Evolutionary conservation across 2,888 invertebrate species (phyloP).

Genomic region (Panopea generosa): DNA sequence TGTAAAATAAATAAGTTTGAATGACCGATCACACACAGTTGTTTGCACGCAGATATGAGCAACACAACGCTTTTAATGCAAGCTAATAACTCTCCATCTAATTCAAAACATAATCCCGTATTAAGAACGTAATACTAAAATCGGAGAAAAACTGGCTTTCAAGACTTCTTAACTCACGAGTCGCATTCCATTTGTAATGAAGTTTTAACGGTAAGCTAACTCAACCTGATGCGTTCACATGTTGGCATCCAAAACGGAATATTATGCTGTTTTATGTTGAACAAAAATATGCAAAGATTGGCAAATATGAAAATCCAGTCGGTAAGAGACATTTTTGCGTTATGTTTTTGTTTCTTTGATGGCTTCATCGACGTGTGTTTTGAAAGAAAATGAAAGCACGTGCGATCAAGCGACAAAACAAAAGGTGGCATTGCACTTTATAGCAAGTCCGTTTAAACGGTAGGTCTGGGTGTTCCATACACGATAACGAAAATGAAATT

Average conservation of each 20-base stretch:
- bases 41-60: no score
- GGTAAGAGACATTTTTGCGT: slow-evolving; percentile 56
- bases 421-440: neutral
- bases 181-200: slow-evolving; percentile 55
- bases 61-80: no score
- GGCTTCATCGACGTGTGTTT: slow-evolving; percentile 60
- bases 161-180: slow-evolving; percentile 1
- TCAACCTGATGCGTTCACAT: slow-evolving; percentile 56
- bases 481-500: no score
- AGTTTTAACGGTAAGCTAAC: slow-evolving; percentile 63
- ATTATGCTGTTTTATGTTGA: slow-evolving; percentile 63
- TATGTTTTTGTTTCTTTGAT: slow-evolving; percentile 60
- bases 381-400: slow-evolving; percentile 54
- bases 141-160: neutral
- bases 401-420: slow-evolving; percentile 20
- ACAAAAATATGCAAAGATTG: slow-evolving; percentile 61
- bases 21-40: no score
- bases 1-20: no score
- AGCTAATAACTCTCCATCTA: no score
- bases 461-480: no score
- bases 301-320: slow-evolving; percentile 62
- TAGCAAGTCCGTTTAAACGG: no score
- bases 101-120: neutral
- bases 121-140: slow-evolving; percentile 7
- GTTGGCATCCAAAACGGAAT: slow-evolving; percentile 60